Percentiles rank a stretch among this genome's conserved stretches.
Conservation (phyloP, 2,888 invertebrate genomes). For the Lucinisca nassula region DNA sequence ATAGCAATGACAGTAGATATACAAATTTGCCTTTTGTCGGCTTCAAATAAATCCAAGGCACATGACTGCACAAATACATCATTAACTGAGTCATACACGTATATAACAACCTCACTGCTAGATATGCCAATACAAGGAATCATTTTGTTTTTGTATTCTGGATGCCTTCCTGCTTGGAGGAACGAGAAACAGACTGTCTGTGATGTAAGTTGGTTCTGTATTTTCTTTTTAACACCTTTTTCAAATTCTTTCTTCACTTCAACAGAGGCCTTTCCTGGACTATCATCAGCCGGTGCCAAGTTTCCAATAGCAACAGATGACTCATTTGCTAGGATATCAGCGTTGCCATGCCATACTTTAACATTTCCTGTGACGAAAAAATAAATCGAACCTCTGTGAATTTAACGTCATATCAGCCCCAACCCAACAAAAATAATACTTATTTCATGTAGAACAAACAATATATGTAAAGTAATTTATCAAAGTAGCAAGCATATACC, state of each 20-base stretch:
- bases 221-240: background rate
- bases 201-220: conserved; percentile 19
- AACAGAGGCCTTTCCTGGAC: background rate
- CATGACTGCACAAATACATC: background rate
- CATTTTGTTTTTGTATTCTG: conserved; percentile 14
- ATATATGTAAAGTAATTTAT: no score
- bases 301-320: background rate
- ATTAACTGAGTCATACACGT: conserved; percentile 38
- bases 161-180: conserved; percentile 15
- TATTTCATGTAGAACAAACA: no score
- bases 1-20: conserved; percentile 21
- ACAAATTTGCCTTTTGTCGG: background rate
- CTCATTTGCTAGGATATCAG: background rate
- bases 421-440: no score
- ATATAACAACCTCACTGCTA: conserved; percentile 1
- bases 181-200: conserved; percentile 35
- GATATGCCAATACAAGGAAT: conserved; percentile 28
- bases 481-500: no score
- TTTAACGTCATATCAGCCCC: no score
- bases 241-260: background rate
- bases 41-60: background rate
- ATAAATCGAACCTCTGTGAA: no score
- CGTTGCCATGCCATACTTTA: background rate
- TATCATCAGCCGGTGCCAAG: background rate
- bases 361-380: no score